These are phyloP conservation scores for Musca domestica DNA, from an alignment of 1,140 invertebrate genomes.

Conservation along the genomic window DNA sequence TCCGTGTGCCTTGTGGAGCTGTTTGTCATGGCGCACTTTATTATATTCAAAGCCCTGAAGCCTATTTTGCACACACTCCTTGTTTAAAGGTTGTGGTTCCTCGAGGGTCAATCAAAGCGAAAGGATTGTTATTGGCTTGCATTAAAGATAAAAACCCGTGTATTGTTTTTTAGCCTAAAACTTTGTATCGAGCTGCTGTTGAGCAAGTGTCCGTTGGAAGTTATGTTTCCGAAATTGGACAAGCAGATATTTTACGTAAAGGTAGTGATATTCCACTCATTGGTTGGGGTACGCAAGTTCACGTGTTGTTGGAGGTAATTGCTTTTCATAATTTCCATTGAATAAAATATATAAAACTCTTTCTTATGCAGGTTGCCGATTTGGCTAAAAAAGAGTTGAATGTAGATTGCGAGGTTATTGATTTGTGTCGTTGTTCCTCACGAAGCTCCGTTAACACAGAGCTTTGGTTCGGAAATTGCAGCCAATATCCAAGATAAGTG, in stretches of 20 bases:
- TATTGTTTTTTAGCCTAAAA: constrained; percentile 97
- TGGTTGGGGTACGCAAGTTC: constrained; percentile 96
- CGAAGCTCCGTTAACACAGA: constrained; percentile 92
- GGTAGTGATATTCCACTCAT: constrained; percentile 90
- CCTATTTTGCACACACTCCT: constrained; percentile 94
- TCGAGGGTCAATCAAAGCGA: constrained; percentile 90
- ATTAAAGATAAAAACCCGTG: constrained; percentile 92
- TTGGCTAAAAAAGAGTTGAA: constrained; percentile 78
- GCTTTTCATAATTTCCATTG: neutral
- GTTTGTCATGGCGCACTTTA: constrained; percentile 94
- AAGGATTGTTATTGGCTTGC: constrained; percentile 90
- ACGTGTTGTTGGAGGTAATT: constrained; percentile 76
- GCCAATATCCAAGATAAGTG: constrained; percentile 92
- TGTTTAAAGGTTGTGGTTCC: constrained; percentile 93
- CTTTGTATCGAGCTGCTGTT: constrained; percentile 90
- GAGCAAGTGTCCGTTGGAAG: constrained; percentile 88
- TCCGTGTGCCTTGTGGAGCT: constrained; percentile 83
- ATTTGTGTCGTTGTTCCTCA: constrained; percentile 92
- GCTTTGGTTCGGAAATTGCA: constrained; percentile 96
- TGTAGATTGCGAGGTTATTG: constrained; percentile 91
- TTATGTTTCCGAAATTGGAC: constrained; percentile 82
- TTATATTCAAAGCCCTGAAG: constrained; percentile 98
- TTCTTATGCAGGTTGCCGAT: constrained; percentile 65
- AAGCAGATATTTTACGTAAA: constrained; percentile 85
- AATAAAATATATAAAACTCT: neutral